Evolutionary conservation across 2,797 vertebrate genomes (phyloP).

Genomic region (Caiman crocodilus): DNA sequence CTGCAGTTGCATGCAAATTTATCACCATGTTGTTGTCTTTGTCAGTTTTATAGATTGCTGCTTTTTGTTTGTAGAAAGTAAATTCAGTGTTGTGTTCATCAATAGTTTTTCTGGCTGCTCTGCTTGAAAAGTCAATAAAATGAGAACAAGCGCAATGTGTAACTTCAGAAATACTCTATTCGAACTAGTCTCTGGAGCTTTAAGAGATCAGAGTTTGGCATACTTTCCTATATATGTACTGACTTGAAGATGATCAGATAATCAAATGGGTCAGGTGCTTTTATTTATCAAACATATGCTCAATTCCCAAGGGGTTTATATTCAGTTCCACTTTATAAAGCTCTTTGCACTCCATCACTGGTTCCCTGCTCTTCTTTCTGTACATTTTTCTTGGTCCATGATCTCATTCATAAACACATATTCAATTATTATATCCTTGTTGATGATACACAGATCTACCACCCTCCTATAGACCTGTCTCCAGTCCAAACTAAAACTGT

Average conservation of each 20-base stretch:
- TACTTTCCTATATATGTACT: background rate
- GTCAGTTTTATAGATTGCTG: background rate
- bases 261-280: background rate
- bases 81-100: background rate
- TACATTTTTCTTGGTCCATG: no score
- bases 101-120: constrained; percentile 7
- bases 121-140: constrained; percentile 11
- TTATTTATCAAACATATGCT: background rate
- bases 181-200: background rate
- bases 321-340: background rate
- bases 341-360: background rate
- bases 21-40: background rate
- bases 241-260: background rate
- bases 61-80: constrained; percentile 35
- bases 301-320: background rate
- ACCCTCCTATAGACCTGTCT: no score
- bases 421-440: no score
- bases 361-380: no score
- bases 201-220: background rate
- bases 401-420: no score
- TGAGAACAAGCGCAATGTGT: background rate
- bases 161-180: constrained; percentile 25
- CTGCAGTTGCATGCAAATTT: background rate
- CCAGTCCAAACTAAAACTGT: no score
- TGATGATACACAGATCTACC: no score